Conservation (phyloP, 2,888 invertebrate species). For the Linyphia triangularis region DNA sequence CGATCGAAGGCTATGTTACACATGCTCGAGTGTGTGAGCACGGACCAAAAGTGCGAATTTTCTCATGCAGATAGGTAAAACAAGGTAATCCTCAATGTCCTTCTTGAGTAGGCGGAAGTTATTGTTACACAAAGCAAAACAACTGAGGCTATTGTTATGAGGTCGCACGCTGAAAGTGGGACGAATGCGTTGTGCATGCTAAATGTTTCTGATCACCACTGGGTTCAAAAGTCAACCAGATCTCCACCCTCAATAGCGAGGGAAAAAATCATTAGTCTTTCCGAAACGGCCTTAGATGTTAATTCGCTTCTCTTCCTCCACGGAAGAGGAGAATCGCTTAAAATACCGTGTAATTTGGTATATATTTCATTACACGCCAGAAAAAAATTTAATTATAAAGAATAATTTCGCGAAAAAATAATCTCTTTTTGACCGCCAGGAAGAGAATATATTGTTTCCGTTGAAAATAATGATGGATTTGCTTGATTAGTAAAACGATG, state of each 20-base stretch:
- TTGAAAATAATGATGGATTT: too few species aligned
- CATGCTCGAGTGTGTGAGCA: conserved; percentile 18
- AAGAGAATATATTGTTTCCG: too few species aligned
- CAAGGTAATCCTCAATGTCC: conserved; percentile 35
- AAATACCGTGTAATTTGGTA: conserved; percentile 23
- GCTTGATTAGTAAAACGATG: too few species aligned
- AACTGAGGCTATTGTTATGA: conserved; percentile 55
- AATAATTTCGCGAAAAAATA: background rate
- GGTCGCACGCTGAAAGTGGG: conserved; percentile 57
- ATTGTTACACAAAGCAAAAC: conserved; percentile 36
- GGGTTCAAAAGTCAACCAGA: conserved; percentile 67
- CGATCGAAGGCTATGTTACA: conserved; percentile 6
- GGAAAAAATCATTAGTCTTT: conserved; percentile 61
- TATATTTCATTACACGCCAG: background rate
- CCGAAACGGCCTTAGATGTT: conserved; percentile 46
- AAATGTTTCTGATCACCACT: conserved; percentile 40
- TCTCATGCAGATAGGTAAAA: conserved; percentile 17
- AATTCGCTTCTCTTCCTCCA: conserved; percentile 48
- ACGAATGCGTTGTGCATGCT: conserved; percentile 59
- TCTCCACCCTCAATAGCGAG: conserved; percentile 59
- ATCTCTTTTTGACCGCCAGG: background rate
- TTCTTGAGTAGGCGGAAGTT: conserved; percentile 69
- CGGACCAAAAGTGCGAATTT: conserved; percentile 6
- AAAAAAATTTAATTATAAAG: conserved; percentile 4
- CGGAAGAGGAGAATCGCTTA: conserved; percentile 1